A percentile compares a stretch with the other conserved stretches of the same genome.
Evolutionary conservation across 2,113 vertebrate genomes (phyloP).

Genomic region (Urocynchramus pylzowi): DNA sequence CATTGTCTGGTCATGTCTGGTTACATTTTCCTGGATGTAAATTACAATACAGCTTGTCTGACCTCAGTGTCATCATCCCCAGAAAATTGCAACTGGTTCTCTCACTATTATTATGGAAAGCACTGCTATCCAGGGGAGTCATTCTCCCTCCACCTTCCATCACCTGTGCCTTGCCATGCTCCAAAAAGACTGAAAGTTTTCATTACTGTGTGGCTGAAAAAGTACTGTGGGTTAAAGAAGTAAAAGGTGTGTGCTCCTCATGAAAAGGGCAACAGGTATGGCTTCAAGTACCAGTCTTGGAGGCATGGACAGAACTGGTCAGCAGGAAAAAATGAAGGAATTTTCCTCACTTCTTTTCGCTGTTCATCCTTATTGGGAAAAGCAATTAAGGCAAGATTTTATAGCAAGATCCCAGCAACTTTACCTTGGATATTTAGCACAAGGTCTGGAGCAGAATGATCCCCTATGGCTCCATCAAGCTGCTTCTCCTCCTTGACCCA

Average conservation of each 20-base stretch:
- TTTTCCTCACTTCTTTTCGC: background rate
- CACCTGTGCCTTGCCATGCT: background rate
- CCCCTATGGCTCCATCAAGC: background rate
- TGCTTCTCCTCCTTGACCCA: background rate
- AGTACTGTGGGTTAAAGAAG: background rate
- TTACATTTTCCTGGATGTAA: constrained; percentile 44
- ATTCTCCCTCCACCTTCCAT: background rate
- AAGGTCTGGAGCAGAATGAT: background rate
- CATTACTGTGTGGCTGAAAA: background rate
- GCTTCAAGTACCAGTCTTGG: background rate
- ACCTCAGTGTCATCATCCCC: constrained; percentile 32
- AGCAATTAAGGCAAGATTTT: background rate
- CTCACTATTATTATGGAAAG: background rate
- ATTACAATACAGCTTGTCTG: constrained; percentile 36
- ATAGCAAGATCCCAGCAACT: background rate
- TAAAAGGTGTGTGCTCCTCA: background rate
- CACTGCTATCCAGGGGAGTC: background rate
- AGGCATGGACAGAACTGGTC: background rate
- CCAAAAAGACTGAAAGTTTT: background rate
- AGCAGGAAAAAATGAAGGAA: background rate
- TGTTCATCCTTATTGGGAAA: background rate
- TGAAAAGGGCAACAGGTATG: background rate
- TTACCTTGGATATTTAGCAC: background rate
- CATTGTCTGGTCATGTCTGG: constrained; percentile 48
- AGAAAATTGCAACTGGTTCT: constrained; percentile 51